Evolutionary conservation across 2,113 vertebrate species (phyloP).

Genomic region (Motacilla tschutschensis): DNA sequence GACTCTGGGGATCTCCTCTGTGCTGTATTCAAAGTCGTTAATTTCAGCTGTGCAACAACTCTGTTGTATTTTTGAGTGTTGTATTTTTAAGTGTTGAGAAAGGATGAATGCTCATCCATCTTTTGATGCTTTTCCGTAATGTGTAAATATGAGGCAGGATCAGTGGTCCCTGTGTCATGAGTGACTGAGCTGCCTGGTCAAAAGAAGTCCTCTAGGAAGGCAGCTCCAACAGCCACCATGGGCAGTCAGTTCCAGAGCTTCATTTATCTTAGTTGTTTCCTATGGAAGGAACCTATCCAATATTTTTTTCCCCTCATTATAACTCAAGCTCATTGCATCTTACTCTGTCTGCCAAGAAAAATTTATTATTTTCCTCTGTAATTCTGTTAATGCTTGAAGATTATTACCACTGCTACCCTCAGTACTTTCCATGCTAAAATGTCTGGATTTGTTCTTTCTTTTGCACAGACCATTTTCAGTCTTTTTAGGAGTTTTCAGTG

Average conservation of each 20-base stretch:
- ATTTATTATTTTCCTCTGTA: background rate
- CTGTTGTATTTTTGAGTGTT: background rate
- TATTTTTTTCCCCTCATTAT: background rate
- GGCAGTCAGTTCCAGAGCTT: background rate
- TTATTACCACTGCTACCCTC: background rate
- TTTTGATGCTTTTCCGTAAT: background rate
- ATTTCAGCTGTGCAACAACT: background rate
- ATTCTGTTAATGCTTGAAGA: background rate
- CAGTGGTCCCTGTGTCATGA: background rate
- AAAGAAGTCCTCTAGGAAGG: background rate
- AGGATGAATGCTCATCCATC: background rate
- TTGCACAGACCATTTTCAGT: background rate
- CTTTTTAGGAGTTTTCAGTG: background rate
- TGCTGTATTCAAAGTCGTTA: background rate
- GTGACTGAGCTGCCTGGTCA: background rate
- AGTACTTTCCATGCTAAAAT: background rate
- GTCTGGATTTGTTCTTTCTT: background rate
- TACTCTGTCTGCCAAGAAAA: background rate
- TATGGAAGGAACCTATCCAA: background rate
- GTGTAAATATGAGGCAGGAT: background rate
- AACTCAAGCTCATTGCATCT: background rate
- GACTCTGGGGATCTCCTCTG: background rate
- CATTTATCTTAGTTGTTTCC: background rate
- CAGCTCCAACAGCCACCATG: background rate
- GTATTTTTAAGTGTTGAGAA: background rate